A percentile compares a stretch with the other conserved stretches of the same genome.
Evolutionary conservation across 2,888 invertebrate genomes (phyloP).

Genomic region (Lasioglossum marginatum): DNA sequence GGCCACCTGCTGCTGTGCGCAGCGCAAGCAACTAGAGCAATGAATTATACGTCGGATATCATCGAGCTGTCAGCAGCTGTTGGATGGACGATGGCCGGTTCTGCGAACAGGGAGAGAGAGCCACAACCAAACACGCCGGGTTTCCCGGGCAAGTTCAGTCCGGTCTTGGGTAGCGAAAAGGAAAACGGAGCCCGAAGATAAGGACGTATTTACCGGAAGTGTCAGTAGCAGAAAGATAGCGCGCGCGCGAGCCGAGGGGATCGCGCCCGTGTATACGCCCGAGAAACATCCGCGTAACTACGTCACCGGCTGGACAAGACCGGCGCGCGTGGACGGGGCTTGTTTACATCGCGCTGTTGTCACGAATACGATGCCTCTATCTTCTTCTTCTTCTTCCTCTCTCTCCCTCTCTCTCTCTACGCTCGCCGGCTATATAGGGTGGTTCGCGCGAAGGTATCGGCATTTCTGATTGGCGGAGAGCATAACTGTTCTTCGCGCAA

Average conservation of each 20-base stretch:
- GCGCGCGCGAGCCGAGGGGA: slow-evolving; percentile 26
- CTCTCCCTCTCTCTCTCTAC: background rate
- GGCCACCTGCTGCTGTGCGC: slow-evolving; percentile 61
- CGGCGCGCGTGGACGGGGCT: slow-evolving; percentile 27
- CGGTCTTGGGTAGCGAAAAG: slow-evolving; percentile 12
- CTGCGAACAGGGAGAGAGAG: background rate
- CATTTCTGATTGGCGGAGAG: too few species aligned
- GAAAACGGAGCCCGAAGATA: slow-evolving; percentile 39
- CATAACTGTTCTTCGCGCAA: too few species aligned
- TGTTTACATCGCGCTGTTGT: slow-evolving; percentile 62
- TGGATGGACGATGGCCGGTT: slow-evolving; percentile 40
- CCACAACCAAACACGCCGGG: background rate
- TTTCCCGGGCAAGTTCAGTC: slow-evolving; percentile 23
- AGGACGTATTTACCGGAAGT: slow-evolving; percentile 64
- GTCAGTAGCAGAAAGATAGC: slow-evolving; percentile 56
- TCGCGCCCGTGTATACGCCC: slow-evolving; percentile 24
- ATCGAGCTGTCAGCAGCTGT: slow-evolving; percentile 55
- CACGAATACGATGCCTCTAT: background rate
- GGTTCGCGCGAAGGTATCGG: background rate
- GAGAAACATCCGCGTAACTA: slow-evolving; percentile 55
- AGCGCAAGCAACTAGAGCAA: slow-evolving; percentile 61
- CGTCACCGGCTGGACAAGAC: slow-evolving; percentile 40
- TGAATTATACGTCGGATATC: slow-evolving; percentile 62
- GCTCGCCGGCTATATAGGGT: background rate
- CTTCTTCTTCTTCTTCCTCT: too few species aligned